Evolutionary conservation across 1,140 invertebrate genomes (phyloP).

Genomic region (Portunus trituberculatus): DNA sequence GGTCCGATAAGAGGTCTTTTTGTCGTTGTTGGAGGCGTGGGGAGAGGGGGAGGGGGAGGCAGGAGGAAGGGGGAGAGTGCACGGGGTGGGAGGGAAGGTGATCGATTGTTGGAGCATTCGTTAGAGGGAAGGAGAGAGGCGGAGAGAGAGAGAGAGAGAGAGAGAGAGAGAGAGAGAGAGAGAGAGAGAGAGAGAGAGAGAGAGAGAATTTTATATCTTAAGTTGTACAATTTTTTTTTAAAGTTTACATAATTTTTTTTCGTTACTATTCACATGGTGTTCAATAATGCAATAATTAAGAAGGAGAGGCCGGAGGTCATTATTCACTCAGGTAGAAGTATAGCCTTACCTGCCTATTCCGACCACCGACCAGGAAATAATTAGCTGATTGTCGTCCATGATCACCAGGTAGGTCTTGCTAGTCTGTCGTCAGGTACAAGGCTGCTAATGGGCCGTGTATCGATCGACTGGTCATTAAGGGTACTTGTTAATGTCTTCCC

Average conservation of each 20-base stretch:
- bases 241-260: background rate
- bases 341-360: too few relatives aligned
- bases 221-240: background rate
- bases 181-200: background rate
- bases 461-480: background rate
- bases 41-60: background rate
- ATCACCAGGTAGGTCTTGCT: slow-evolving; percentile 11
- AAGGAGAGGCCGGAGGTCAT: background rate
- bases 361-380: background rate
- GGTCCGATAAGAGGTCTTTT: slow-evolving; percentile 71
- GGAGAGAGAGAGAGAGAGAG: background rate
- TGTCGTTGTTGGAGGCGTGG: slow-evolving; percentile 53
- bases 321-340: background rate
- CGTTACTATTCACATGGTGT: background rate
- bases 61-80: background rate
- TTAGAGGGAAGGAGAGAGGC: slow-evolving; percentile 24
- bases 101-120: slow-evolving; percentile 57
- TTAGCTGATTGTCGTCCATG: background rate
- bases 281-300: background rate
- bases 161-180: background rate
- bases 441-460: background rate
- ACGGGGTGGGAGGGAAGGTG: slow-evolving; percentile 22
- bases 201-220: background rate
- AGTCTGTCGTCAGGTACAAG: background rate
- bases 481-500: background rate